phyloP scores from a whole-genome alignment of 2,797 vertebrate species.

The Oophaga sylvatica region DNA sequence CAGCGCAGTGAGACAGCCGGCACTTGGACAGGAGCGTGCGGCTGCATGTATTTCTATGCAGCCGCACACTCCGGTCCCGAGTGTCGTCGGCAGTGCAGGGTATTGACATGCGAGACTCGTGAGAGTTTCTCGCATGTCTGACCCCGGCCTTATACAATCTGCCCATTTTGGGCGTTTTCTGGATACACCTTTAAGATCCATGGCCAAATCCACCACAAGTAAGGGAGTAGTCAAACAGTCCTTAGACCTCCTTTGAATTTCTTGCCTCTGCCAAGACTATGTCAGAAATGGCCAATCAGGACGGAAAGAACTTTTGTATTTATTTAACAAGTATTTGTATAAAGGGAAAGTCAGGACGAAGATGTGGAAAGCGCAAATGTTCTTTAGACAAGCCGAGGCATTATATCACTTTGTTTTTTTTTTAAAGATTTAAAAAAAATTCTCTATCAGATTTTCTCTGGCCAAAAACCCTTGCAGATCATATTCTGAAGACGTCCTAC shows the following conservation, averaged over 20 bases:
- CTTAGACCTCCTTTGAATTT: neutral
- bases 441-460: too few species aligned
- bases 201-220: neutral
- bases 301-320: neutral
- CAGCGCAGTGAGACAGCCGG: too few species aligned
- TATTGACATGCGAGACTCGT: too few species aligned
- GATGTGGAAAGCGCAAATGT: neutral
- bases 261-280: neutral
- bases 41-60: too few species aligned
- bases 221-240: neutral
- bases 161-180: neutral
- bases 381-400: neutral
- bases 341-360: slow-evolving; percentile 30
- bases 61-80: too few species aligned
- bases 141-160: neutral
- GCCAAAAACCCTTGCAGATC: too few species aligned
- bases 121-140: too few species aligned
- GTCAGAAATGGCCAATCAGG: neutral
- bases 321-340: slow-evolving; percentile 35
- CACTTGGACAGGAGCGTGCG: too few species aligned
- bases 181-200: neutral
- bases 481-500: too few species aligned
- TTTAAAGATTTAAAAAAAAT: neutral
- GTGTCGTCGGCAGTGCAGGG: too few species aligned
- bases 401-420: neutral